A percentile compares a stretch with the other conserved stretches of the same genome.
phyloP scores from a whole-genome alignment of 2,113 vertebrate genomes.

The Phylloscopus trochilus region DNA sequence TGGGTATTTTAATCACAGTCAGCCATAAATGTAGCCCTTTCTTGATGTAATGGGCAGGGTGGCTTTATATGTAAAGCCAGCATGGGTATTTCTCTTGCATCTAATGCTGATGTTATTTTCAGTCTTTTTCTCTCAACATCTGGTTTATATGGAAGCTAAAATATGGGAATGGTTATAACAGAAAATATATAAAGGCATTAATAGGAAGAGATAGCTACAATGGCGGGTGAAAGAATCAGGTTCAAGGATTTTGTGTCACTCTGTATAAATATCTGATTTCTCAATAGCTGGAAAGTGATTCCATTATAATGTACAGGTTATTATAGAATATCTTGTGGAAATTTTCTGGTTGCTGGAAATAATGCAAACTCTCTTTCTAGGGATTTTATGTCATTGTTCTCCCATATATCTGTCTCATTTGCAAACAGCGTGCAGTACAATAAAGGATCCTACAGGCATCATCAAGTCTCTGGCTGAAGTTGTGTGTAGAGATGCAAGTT shows the following conservation, averaged over 20 bases:
- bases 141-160: neutral
- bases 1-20: neutral
- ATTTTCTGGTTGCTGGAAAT: neutral
- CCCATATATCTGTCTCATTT: neutral
- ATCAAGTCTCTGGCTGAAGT: neutral
- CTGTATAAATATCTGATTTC: neutral
- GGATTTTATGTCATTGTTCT: neutral
- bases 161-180: neutral
- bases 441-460: neutral
- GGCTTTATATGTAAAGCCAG: neutral
- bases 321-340: neutral
- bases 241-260: neutral
- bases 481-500: neutral
- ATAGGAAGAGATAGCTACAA: neutral
- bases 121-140: neutral
- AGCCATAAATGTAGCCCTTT: neutral
- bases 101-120: neutral
- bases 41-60: neutral
- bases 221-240: neutral
- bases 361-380: neutral
- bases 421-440: neutral
- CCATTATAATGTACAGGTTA: neutral
- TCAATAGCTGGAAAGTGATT: neutral
- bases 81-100: neutral
- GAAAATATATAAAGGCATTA: conserved; percentile 2